Conservation (phyloP, 2,888 invertebrate genomes). For the Xylocampa areola region DNA sequence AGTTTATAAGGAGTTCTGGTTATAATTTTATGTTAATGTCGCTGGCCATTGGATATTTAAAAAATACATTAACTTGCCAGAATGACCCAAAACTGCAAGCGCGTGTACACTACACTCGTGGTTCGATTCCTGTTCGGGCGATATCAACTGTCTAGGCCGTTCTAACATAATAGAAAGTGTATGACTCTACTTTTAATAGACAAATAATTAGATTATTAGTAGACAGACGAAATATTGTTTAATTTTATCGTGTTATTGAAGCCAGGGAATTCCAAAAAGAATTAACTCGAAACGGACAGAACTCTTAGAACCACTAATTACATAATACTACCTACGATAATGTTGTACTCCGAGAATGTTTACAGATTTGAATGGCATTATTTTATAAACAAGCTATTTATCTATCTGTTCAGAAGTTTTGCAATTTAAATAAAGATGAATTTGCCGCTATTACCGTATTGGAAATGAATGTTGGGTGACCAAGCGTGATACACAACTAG, state of each 20-base stretch:
- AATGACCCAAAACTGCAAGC: conserved; percentile 5
- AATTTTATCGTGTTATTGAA: background rate
- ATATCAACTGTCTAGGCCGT: background rate
- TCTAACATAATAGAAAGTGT: conserved; percentile 1
- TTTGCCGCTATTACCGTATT: conserved; percentile 6
- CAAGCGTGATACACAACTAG: conserved; percentile 32
- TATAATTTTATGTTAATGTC: no score
- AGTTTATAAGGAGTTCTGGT: no score
- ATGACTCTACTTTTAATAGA: background rate
- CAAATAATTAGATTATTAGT: background rate
- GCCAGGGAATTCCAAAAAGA: conserved; percentile 6
- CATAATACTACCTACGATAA: conserved; percentile 13
- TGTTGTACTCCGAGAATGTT: conserved; percentile 23
- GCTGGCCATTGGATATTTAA: conserved; percentile 18
- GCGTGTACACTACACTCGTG: background rate
- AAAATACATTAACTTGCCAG: conserved; percentile 1
- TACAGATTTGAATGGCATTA: conserved; percentile 35
- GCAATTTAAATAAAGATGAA: conserved; percentile 11
- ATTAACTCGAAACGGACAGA: background rate
- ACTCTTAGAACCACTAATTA: conserved; percentile 13
- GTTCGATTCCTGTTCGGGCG: conserved; percentile 16
- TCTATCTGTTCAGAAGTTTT: conserved; percentile 15
- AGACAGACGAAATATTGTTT: background rate
- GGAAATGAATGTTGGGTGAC: conserved; percentile 23
- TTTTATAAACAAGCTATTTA: conserved; percentile 49